Evolutionary conservation across 2,888 invertebrate species (phyloP), one percentile per base, ranked within the genome.

Genomic region (Entomobrya proxima): DNA sequence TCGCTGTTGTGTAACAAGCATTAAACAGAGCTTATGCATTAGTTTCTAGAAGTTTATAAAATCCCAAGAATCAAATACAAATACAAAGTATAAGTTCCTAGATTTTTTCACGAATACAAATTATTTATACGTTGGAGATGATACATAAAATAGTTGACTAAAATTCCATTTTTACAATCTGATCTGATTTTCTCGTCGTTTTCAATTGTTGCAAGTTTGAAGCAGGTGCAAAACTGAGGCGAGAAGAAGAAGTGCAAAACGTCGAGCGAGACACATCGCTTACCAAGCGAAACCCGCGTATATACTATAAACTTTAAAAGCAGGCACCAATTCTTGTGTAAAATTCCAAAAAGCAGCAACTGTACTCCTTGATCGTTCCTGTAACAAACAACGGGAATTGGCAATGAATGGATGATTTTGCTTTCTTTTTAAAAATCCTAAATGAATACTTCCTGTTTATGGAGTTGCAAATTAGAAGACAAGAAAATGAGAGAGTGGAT

Each of bases 361-460:
- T 58, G 61, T 61, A 61, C 61, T 6, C 13, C 30, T 61, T 32
- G 61, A 35, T 32, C 21, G 37, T 76, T 76, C 67, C 78, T 78
- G 78, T 52, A 78, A 78, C 78, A 78, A 76, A 52, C 40, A 77
- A 77, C 77, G 77, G 77, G 77, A 77, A 21, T 44, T 9, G n/a
- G 35, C 35, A 21, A 44, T 69, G 69, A 64, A 44, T 61, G 61
- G 44, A 44, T 77, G 77, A 47, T 77, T 77, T 64, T 77, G 47
- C 35, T 77, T 35, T 32, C 15, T 47, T 61, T 77, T 30, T 30
- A n/a, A 15, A 50, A 55, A 75, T 9, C 35, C 21, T 2, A 55
- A 55, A 32, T 55, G 52, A 21, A 9, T 44, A 78, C 47, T 78
- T 78, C 67, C 78, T 67, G 64, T 67, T 32, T 64, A 32, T 77